These are phyloP conservation scores for Gymnosoma rotundatum DNA, from an alignment of 2,888 invertebrate species.

Conservation along the genomic window DNA sequence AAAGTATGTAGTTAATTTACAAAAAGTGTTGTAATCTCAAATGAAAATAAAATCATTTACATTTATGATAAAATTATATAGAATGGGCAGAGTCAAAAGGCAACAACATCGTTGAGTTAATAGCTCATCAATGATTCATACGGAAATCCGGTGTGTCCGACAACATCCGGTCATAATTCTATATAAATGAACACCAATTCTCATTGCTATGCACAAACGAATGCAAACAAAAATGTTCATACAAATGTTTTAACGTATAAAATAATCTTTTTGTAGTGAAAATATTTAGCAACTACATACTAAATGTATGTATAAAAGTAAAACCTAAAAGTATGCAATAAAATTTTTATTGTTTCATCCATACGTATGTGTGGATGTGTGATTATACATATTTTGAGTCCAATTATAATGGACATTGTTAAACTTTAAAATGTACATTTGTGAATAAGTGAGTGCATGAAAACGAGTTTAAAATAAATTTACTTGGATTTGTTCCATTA, in stretches of 20 bases:
- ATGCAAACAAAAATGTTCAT: constrained; percentile 24
- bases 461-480: constrained; percentile 25
- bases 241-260: constrained; percentile 16
- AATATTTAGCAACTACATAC: constrained; percentile 34
- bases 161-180: constrained; percentile 78
- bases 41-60: constrained; percentile 51
- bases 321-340: constrained; percentile 75
- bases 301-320: constrained; percentile 34
- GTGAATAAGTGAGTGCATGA: background rate
- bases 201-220: constrained; percentile 10
- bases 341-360: constrained; percentile 76
- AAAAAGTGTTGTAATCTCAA: constrained; percentile 49
- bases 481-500: constrained; percentile 6
- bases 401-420: constrained; percentile 64
- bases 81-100: constrained; percentile 28
- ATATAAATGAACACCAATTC: background rate
- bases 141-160: constrained; percentile 82
- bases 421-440: constrained; percentile 39
- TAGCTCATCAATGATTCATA: constrained; percentile 82
- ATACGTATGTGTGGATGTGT: constrained; percentile 1
- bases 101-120: constrained; percentile 78
- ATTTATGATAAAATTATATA: constrained; percentile 5
- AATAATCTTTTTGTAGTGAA: constrained; percentile 48
- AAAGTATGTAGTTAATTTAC: constrained; percentile 53
- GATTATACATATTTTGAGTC: constrained; percentile 41